Conservation (phyloP, 2,888 invertebrate genomes). For the Tricholauxania praeusta region DNA sequence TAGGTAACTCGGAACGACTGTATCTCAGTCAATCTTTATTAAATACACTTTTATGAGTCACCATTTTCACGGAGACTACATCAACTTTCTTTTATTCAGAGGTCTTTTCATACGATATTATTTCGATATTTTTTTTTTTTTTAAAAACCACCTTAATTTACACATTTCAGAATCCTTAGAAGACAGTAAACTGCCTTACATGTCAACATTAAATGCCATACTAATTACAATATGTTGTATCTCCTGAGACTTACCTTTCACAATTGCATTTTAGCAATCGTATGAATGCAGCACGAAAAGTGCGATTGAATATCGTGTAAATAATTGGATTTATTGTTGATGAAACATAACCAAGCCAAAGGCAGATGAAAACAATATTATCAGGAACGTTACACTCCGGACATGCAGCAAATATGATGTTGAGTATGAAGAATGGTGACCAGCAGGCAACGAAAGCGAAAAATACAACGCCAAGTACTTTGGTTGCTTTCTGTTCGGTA, state of each 20-base stretch:
- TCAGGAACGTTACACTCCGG: constrained; percentile 82
- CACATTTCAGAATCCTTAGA: too few species aligned
- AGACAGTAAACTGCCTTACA: too few species aligned
- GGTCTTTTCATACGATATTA: too few species aligned
- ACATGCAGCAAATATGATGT: constrained; percentile 88
- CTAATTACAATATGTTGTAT: not conserved
- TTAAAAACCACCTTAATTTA: too few species aligned
- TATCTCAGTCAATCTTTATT: too few species aligned
- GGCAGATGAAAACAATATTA: constrained; percentile 78
- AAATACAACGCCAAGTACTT: constrained; percentile 87
- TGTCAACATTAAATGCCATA: too few species aligned
- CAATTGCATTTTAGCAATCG: constrained; percentile 81
- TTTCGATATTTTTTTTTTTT: too few species aligned
- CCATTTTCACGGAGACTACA: too few species aligned
- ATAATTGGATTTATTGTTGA: constrained; percentile 95
- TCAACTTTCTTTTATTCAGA: too few species aligned
- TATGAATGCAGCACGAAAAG: constrained; percentile 88
- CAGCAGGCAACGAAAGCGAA: constrained; percentile 93
- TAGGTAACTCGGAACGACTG: too few species aligned
- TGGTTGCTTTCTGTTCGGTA: constrained; percentile 96
- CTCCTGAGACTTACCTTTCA: constrained; percentile 72
- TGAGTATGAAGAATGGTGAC: constrained; percentile 92
- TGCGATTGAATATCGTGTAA: constrained; percentile 92
- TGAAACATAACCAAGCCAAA: constrained; percentile 93
- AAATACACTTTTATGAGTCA: too few species aligned